These are phyloP conservation scores for Sarcophilus harrisii DNA, from an alignment of 2,797 vertebrate genomes.

Conservation along the genomic window DNA sequence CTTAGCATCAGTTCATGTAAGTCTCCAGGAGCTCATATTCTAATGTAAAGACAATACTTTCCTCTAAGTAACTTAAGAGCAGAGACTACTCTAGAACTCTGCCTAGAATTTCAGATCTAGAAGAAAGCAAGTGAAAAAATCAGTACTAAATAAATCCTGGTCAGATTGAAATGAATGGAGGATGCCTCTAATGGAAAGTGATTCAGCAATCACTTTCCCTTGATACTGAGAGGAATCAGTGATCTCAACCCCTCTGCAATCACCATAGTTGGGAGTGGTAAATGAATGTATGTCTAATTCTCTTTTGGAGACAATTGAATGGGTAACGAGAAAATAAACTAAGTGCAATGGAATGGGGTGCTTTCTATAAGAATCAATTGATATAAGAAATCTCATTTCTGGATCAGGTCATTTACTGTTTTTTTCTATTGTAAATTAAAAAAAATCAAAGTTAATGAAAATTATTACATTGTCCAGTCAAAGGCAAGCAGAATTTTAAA, in stretches of 20 bases:
- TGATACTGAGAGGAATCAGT: background rate
- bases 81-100: background rate
- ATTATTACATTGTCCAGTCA: background rate
- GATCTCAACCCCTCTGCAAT: background rate
- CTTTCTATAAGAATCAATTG: slow-evolving; percentile 44
- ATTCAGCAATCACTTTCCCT: background rate
- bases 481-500: background rate
- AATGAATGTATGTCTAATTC: slow-evolving; percentile 11
- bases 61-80: background rate
- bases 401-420: slow-evolving; percentile 52
- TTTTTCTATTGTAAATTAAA: slow-evolving; percentile 13
- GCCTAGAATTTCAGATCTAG: background rate
- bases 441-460: slow-evolving; percentile 56
- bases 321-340: background rate
- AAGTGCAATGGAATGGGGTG: background rate
- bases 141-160: background rate
- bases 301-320: slow-evolving; percentile 31
- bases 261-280: background rate
- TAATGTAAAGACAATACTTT: background rate
- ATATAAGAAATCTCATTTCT: slow-evolving; percentile 39
- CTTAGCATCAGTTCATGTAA: too few species aligned
- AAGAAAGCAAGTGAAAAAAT: background rate
- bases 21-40: background rate
- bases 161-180: slow-evolving; percentile 25
- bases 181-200: slow-evolving; percentile 18